Percentiles rank a stretch among this genome's conserved stretches.
These are phyloP conservation scores for Platycnemis pennipes DNA, from an alignment of 2,888 invertebrate species.

Conservation along the genomic window DNA sequence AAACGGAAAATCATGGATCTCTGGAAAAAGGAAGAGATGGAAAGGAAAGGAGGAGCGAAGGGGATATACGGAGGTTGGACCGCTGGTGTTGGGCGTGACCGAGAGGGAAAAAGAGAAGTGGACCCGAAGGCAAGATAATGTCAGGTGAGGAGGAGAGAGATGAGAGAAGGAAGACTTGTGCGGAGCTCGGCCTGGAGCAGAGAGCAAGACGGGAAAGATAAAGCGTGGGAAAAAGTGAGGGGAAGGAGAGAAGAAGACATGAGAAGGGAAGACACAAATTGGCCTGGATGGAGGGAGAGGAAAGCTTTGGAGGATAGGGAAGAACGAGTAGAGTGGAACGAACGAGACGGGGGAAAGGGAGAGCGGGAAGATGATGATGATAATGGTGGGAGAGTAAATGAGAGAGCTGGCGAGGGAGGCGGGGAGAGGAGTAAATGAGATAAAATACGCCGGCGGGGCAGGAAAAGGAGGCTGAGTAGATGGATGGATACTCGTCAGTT, in stretches of 20 bases:
- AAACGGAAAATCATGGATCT: background rate
- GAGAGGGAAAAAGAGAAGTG: background rate
- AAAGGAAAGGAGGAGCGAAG: background rate
- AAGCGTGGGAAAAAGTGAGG: background rate
- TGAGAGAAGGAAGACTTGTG: background rate
- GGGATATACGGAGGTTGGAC: background rate
- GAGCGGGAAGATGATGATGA: background rate
- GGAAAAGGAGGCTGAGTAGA: background rate
- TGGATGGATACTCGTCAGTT: background rate
- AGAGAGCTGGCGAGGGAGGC: background rate
- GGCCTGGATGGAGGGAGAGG: background rate
- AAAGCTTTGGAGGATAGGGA: too few species aligned
- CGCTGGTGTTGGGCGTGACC: too few species aligned
- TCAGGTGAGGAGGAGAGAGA: background rate
- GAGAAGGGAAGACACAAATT: background rate
- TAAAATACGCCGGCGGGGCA: background rate
- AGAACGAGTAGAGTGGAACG: too few species aligned
- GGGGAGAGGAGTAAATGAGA: background rate
- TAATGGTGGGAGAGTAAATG: background rate
- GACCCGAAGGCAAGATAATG: background rate
- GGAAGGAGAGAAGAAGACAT: background rate
- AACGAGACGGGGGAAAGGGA: background rate
- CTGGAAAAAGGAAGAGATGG: background rate
- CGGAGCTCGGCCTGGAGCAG: background rate
- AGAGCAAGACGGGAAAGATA: background rate